Evolutionary conservation across 2,797 vertebrate genomes (phyloP).

Genomic region (Acrocephalus scirpaceus): DNA sequence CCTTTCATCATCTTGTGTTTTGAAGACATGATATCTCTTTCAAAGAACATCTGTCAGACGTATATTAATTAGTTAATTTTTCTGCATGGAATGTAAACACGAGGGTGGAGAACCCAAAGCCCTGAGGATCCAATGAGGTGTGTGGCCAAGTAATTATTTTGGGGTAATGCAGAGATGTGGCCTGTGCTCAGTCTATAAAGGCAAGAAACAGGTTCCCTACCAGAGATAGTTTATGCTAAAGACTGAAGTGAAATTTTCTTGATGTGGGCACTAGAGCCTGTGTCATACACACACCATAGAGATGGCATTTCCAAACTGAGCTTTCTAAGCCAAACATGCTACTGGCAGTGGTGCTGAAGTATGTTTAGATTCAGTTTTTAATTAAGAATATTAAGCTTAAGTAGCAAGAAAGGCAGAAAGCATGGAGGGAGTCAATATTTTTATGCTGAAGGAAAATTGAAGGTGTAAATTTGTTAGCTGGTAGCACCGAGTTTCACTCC

Average conservation of each 20-base stretch:
- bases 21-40: not conserved
- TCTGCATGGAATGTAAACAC: not conserved
- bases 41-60: constrained; percentile 17
- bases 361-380: not conserved
- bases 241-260: not conserved
- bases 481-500: not conserved
- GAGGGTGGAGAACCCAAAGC: constrained; percentile 22
- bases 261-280: not conserved
- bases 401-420: not conserved
- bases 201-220: not conserved
- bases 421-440: not conserved
- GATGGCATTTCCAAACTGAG: not conserved
- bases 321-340: not conserved
- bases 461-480: not conserved
- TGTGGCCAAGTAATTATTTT: not conserved
- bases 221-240: not conserved
- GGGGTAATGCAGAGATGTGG: not conserved
- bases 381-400: not conserved
- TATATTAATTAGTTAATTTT: constrained; percentile 30
- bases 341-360: not conserved
- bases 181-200: not conserved
- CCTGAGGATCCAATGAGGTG: not conserved
- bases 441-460: not conserved
- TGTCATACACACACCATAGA: not conserved
- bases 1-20: constrained; percentile 36